Base-by-base conservation (phyloP, 2,888 invertebrate species). In the Agriotes lineatus region DNA sequence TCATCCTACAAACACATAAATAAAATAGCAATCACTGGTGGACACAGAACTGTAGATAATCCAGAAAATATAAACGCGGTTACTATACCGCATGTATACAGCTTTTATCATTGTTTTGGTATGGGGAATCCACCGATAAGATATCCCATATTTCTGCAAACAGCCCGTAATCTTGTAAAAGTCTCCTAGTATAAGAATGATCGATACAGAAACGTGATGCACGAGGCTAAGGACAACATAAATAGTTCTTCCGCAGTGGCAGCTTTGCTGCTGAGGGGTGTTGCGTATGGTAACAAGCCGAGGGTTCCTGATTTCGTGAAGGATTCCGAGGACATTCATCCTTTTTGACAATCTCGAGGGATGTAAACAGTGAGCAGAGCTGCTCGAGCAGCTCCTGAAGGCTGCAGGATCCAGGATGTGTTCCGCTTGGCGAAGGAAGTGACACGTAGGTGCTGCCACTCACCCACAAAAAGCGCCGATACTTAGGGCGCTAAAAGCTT, bases 381-480 rank as follows among this genome's bases (percentile, higher is more conserved):
- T 58, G 56, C 56, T 18, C 39, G 35, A 56, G 16, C 37, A 56
- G 58, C 16, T 45, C 16, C 35, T 22, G 50, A 16, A 50, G 37
- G n/a, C 37, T 54, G 54, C 18, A 44, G 44, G 20, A 59, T 66
- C 54, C 42, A 14, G 50, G 58, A 64, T 64, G 35, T 66, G 56
- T 60, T 67, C 48, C 60, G 67, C 60, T 62, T 62, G 62, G 60
- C 22, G 64, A 45, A 69, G 73, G 73, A 73, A 69, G 73, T 73
- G 70, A 70, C 71, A 71, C 63, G 68, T 71, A 69, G 70, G 67
- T 60, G 71, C 57, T 65, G 70, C 69, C 71, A 71, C 64, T 67
- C 68, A 70, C 64, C 68, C 69, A 67, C 66, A 72, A 73, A 73
- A 70, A 66, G 63, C 48, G 63, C 62, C 57, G 66, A 71, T 62